Percentiles rank a stretch among this genome's conserved stretches.
Evolutionary conservation across 2,797 vertebrate species (phyloP).

Genomic region (Tragopan temminckii): DNA sequence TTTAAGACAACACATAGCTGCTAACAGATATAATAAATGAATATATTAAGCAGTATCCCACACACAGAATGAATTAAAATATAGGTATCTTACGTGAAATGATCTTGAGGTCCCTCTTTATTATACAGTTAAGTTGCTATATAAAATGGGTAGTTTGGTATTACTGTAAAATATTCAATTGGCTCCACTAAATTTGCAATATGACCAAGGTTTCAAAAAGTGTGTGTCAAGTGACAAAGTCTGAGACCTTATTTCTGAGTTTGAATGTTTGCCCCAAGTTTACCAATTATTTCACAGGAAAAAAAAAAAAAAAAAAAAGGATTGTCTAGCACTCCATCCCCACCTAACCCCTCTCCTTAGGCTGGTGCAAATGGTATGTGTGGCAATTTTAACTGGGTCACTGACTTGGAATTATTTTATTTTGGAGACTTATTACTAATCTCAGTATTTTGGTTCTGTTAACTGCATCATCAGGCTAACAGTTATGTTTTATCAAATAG

Average conservation of each 20-base stretch:
- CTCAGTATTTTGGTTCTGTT: neutral
- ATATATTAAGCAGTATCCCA: conserved; percentile 23
- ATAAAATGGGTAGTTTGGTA: neutral
- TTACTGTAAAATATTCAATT: neutral
- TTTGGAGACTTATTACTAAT: neutral
- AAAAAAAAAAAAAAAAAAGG: neutral
- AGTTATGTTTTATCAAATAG: neutral
- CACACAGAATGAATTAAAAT: conserved; percentile 18
- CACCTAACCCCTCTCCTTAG: neutral
- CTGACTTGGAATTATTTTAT: neutral
- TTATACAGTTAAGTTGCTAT: conserved; percentile 18
- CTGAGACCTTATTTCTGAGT: neutral
- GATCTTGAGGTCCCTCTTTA: neutral
- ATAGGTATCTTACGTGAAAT: neutral
- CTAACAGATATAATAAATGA: conserved; percentile 62
- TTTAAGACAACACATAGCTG: conserved; percentile 59
- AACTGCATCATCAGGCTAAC: neutral
- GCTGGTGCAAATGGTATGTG: neutral
- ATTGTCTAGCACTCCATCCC: neutral
- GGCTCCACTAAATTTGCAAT: neutral
- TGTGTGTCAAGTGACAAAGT: neutral
- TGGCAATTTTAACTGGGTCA: neutral
- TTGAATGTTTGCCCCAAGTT: neutral
- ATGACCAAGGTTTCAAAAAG: neutral
- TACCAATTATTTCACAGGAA: neutral